These are phyloP conservation scores for Drosophila murphyi DNA, from an alignment of 1,140 invertebrate species.

Conservation along the genomic window DNA sequence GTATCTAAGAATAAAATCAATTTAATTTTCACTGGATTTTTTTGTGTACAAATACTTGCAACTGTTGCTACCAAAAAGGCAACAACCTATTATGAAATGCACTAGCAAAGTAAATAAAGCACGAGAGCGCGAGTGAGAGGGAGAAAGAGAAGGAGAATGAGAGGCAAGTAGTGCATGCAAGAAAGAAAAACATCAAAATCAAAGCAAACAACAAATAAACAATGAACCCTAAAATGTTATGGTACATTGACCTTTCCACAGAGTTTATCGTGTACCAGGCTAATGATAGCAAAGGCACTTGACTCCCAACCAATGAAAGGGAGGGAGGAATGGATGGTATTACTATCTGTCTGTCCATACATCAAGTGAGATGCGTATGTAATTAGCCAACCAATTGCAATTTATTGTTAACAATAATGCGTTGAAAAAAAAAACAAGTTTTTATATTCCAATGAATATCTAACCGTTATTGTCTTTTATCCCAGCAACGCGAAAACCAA, in stretches of 20 bases:
- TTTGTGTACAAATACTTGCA: slow-evolving; percentile 6
- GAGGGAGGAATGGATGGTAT: not conserved
- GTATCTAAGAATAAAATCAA: slow-evolving; percentile 28
- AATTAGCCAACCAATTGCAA: slow-evolving; percentile 10
- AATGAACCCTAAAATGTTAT: slow-evolving; percentile 63
- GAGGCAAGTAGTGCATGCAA: not conserved
- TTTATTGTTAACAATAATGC: slow-evolving; percentile 16
- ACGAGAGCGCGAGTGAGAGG: not conserved
- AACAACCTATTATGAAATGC: slow-evolving; percentile 54
- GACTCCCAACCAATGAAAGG: not conserved
- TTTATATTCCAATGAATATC: slow-evolving; percentile 40
- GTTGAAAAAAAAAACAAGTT: slow-evolving; percentile 32
- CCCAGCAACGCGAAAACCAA: slow-evolving; percentile 24
- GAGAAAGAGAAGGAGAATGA: not conserved
- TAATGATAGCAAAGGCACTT: slow-evolving; percentile 51
- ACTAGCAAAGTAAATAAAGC: slow-evolving; percentile 20
- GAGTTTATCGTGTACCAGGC: slow-evolving; percentile 40
- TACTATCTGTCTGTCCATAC: no score
- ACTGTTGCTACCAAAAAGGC: slow-evolving; percentile 25
- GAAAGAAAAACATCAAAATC: slow-evolving; percentile 44
- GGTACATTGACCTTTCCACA: slow-evolving; percentile 65
- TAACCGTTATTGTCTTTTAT: slow-evolving; percentile 36
- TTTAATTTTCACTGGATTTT: slow-evolving; percentile 49
- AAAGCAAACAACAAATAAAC: slow-evolving; percentile 57
- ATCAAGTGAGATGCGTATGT: no score